These are phyloP conservation scores for Hesperia comma DNA, from an alignment of 2,888 invertebrate genomes.

Conservation along the genomic window DNA sequence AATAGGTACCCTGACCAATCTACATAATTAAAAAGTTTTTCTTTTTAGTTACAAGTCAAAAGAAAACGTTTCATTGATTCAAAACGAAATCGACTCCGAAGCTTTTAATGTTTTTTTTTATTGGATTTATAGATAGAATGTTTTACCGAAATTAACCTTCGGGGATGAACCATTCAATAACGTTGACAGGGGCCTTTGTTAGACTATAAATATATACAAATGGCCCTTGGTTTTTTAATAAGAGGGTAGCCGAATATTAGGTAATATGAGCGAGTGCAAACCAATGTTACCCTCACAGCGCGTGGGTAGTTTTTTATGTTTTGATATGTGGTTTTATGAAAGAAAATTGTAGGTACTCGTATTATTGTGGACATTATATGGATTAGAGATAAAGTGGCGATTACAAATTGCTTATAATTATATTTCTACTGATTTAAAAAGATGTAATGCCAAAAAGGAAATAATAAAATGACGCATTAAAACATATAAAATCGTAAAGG, in stretches of 20 bases:
- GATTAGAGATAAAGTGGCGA: too few relatives aligned
- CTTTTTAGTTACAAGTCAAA: conserved; percentile 4
- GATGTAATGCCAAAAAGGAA: too few relatives aligned
- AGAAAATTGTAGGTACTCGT: conserved; percentile 43
- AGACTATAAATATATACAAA: conserved; percentile 80
- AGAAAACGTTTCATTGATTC: conserved; percentile 30
- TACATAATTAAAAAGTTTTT: conserved; percentile 16
- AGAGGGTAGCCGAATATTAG: conserved; percentile 81
- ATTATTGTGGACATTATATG: too few relatives aligned
- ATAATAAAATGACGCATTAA: too few relatives aligned
- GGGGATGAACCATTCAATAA: conserved; percentile 59
- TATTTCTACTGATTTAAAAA: too few relatives aligned
- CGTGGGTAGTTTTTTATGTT: conserved; percentile 63
- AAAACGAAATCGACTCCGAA: conserved; percentile 17
- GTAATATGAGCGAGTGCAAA: conserved; percentile 82
- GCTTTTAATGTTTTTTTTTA: conserved; percentile 35
- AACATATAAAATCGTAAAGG: too few relatives aligned
- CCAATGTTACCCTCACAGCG: conserved; percentile 75
- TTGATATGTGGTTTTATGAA: conserved; percentile 55
- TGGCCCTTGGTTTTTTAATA: conserved; percentile 82
- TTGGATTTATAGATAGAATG: conserved; percentile 59
- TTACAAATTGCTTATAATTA: too few relatives aligned
- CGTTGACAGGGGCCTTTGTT: conserved; percentile 69
- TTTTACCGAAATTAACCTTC: conserved; percentile 78
- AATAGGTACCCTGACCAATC: conserved; percentile 3